phyloP scores from a whole-genome alignment of 2,888 invertebrate genomes.

The Heliconius ismenius region DNA sequence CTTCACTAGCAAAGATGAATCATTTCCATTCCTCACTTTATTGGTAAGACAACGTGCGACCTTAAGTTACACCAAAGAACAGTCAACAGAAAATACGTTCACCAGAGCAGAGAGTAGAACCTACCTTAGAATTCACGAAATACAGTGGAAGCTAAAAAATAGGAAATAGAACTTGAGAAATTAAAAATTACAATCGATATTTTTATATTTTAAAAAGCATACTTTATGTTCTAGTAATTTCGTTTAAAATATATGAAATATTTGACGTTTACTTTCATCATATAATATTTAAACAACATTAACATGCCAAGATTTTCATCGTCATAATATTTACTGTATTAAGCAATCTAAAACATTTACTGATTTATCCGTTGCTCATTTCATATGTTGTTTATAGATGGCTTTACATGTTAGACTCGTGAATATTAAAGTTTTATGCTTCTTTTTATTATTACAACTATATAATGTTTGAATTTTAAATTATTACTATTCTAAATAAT shows the following conservation, averaged over 20 bases:
- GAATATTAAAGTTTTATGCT: constrained; percentile 2
- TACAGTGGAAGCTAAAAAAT: neutral
- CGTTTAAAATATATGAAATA: neutral
- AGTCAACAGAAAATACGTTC: neutral
- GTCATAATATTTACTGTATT: neutral
- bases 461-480: constrained; percentile 4
- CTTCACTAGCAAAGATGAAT: neutral
- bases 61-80: neutral
- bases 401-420: neutral
- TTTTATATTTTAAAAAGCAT: neutral
- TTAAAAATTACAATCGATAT: neutral
- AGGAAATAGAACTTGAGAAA: no score
- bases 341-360: neutral
- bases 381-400: neutral
- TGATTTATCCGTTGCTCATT: neutral
- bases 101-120: no score
- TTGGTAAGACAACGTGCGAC: neutral
- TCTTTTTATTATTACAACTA: neutral
- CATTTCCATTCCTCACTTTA: neutral
- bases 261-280: neutral
- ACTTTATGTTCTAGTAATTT: neutral
- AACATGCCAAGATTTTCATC: constrained; percentile 1
- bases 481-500: neutral
- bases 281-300: constrained; percentile 3
- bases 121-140: neutral